phyloP scores from a whole-genome alignment of 2,888 invertebrate genomes.

The Digitonthophagus gazella region DNA sequence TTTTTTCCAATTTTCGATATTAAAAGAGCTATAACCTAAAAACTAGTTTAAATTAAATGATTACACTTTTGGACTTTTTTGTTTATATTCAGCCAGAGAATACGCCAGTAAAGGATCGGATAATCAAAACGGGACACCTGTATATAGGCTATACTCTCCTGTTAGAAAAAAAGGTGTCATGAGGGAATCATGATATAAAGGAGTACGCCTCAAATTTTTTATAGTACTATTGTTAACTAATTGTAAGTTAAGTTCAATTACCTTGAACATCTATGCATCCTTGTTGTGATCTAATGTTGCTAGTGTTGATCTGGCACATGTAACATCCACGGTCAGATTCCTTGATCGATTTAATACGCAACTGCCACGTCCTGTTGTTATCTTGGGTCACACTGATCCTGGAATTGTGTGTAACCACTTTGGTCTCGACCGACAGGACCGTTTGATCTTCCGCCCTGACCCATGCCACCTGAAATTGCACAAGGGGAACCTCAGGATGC shows the following conservation, averaged over 20 bases:
- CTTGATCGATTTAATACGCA: constrained; percentile 77
- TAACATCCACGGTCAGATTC: constrained; percentile 85
- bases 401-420: constrained; percentile 80
- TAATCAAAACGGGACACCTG: too few relatives aligned
- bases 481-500: not conserved
- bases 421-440: constrained; percentile 78
- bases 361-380: constrained; percentile 79
- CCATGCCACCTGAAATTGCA: constrained; percentile 74
- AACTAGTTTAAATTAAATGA: too few relatives aligned
- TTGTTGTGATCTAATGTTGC: constrained; percentile 80
- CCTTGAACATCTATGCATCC: constrained; percentile 87
- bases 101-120: too few relatives aligned
- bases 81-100: too few relatives aligned
- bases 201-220: too few relatives aligned
- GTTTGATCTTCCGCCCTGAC: constrained; percentile 86
- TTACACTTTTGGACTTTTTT: too few relatives aligned
- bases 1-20: too few relatives aligned
- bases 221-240: not conserved
- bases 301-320: constrained; percentile 91
- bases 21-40: too few relatives aligned
- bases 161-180: too few relatives aligned
- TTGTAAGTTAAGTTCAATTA: constrained; percentile 51
- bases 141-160: too few relatives aligned
- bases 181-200: too few relatives aligned
- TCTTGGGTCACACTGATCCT: constrained; percentile 81